Base-by-base conservation (phyloP, 2,888 invertebrate genomes). In the Heliconius cydno region DNA sequence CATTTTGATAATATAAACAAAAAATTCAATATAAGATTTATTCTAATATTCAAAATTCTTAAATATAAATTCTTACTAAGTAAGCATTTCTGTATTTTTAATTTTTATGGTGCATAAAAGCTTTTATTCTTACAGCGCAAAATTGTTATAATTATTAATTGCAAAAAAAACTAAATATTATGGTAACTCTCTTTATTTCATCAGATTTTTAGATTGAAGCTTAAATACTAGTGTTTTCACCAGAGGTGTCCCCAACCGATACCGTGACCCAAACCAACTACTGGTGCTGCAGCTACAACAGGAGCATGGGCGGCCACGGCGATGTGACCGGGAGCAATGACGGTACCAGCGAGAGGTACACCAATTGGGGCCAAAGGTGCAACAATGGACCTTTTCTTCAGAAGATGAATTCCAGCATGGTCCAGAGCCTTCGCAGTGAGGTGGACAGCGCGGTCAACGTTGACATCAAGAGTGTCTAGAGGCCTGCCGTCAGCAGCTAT, bases 401-500 rank as follows among this genome's bases (percentile, higher is more conserved):
- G 84, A 30, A 89, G 79, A 82, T 90, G 91, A 67, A 85, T 88
- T 22, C 86, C 87, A 72, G n/a, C 38, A 41, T 7, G 70, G 70
- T 88, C 91, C 38, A 94, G 86, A 65, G 92, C 92, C 80, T 89
- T 90, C 7, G 94, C 94, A 78, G 93, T 94, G 82, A 86, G 85
- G 85, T 94, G 94, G 76, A 92, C 91, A n/a, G 92, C 92, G 74
- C 93, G 93, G 86, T 94, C 94, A 84, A 93, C 86, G 86, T 94
- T 94, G 57, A 95, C 95, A 82, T 92, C 93, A 68, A 94, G 87
- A 78, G 95, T 95, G 80, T 95, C 95, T 65, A 95, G 86, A 2
- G 95, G 95, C 86, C 93, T 93, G 86, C 95, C 94, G 83, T 94
- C 94, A 68, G 92, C 90, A 76, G 93, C 93, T 82, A 94, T 82